Evolutionary conservation across 2,888 invertebrate genomes (phyloP), one percentile per base, ranked within the genome.

Genomic region (Augiades crinisus): DNA sequence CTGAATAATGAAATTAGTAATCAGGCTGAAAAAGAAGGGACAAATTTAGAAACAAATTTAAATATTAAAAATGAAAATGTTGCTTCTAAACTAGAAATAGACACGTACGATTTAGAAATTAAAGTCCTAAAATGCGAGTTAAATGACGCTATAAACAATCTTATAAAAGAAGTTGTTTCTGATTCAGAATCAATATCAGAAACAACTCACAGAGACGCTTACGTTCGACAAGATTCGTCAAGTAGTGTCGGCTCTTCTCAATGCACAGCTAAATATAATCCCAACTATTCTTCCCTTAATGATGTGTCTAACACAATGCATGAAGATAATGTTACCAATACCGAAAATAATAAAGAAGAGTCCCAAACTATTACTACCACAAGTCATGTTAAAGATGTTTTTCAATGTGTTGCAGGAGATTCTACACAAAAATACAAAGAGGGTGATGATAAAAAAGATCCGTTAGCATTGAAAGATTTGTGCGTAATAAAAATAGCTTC

Each of bases 231-330:
- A 75, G 91, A 92, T 70, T 92, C 92, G 36, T 86, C 91, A 46
- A 91, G 92, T 67, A 92, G 92, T 66, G 88, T 91, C 63, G 91
- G 91, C 70, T 93, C 93, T 51, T 93, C 93, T 54, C 91, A 93
- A 63, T 93, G 93, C 72, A 95, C 95, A 21, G 93, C 93, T 55
- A 93, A 93, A 71, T 93, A 93, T 69, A 92, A 92, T 64, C 92
- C 92, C 27, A 82, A 82, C 54, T 84, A 80, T 67, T 91, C 92
- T 44, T 93, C 93, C 59, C 79, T 92, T 40, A 90, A 89, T 63
- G 93, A 93, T 70, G 87, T 93, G 44, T 83, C 90, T 65, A 91
- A 91, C 63, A 78, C 91, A 61, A 67, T 90, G 72, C 89, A 90
- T 67, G 90, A 91, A 60, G 90, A 90, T 55, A 31, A 12, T 45